Evolutionary conservation across 2,888 invertebrate species (phyloP), one percentile per base, ranked within the genome.

Genomic region (Mythimna albipuncta): DNA sequence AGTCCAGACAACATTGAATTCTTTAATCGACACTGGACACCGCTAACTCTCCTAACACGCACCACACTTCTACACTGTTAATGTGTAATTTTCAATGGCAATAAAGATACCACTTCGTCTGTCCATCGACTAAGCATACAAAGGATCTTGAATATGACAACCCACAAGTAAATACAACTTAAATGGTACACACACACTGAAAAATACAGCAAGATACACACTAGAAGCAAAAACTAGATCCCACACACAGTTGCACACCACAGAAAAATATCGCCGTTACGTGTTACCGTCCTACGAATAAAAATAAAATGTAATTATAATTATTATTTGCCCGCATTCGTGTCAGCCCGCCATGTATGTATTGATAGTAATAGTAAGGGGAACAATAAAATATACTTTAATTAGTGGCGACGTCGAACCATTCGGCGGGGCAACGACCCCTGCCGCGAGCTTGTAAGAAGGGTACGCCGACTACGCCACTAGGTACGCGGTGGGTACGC

Each of bases 381-480:
- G 93, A 93, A 94, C 95, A 95, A 95, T 96, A 95, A 95, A 95
- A 95, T 95, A 95, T 95, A 95, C 93, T 95, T 94, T 95, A 96
- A 96, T 96, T 96, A 95, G 93, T 84, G 80, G 70, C 79, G 81
- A 78, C 77, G 86, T 85, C 86, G 89, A 87, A 85, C 88, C 87
- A 87, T 90, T 89, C 88, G 85, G 84, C 75, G 78, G 89, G 88
- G 86, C 91, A 88, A 81, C 80, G 88, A 89, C 87, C 89, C 81
- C 82, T 71, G 76, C 38, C 58, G 75, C 64, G 75, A 80, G 88
- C 71, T 78, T 52, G 64, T 68, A 86, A 83, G 85, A 80, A 81
- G 75, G 75, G 83, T 87, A 89, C 77, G 86, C 73, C 19, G 57
- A 75, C 65, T 66, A 72, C 65, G 65, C 72, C 9, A 61, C 77